phyloP scores from a whole-genome alignment of 2,113 vertebrate genomes.

The Grus americana region DNA sequence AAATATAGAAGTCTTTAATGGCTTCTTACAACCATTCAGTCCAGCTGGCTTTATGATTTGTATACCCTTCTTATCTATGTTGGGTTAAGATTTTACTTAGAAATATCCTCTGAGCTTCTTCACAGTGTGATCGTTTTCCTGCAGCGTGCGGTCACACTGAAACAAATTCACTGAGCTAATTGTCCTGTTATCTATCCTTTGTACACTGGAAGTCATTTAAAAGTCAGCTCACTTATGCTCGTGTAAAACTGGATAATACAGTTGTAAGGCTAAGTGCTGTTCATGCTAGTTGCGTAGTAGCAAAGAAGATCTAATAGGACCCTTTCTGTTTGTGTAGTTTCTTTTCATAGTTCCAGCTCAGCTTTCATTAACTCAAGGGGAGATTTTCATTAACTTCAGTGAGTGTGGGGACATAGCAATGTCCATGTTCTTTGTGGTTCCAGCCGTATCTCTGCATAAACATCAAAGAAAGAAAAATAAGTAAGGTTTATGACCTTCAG shows the following conservation, averaged over 20 bases:
- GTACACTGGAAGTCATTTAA: neutral
- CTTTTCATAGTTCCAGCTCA: neutral
- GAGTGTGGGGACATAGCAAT: neutral
- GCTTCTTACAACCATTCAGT: neutral
- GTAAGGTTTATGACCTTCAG: neutral
- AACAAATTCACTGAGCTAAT: conserved; percentile 11
- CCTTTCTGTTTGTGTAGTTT: neutral
- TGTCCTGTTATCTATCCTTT: conserved; percentile 32
- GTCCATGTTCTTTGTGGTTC: neutral
- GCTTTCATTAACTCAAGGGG: neutral
- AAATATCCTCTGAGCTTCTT: neutral
- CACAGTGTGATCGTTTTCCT: neutral
- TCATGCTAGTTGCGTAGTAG: neutral
- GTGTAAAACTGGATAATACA: neutral
- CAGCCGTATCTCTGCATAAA: neutral
- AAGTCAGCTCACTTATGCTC: neutral
- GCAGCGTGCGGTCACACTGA: fast-evolving
- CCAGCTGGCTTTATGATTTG: neutral
- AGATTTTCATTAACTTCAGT: neutral
- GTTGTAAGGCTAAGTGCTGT: neutral
- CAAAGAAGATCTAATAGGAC: neutral
- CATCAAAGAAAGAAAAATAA: neutral
- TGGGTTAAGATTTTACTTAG: neutral
- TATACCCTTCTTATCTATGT: neutral
- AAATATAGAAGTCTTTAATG: conserved; percentile 21